Percentiles rank a stretch among this genome's conserved stretches.
phyloP scores from a whole-genome alignment of 2,113 vertebrate species.

The Ivindomyrus marchei region DNA sequence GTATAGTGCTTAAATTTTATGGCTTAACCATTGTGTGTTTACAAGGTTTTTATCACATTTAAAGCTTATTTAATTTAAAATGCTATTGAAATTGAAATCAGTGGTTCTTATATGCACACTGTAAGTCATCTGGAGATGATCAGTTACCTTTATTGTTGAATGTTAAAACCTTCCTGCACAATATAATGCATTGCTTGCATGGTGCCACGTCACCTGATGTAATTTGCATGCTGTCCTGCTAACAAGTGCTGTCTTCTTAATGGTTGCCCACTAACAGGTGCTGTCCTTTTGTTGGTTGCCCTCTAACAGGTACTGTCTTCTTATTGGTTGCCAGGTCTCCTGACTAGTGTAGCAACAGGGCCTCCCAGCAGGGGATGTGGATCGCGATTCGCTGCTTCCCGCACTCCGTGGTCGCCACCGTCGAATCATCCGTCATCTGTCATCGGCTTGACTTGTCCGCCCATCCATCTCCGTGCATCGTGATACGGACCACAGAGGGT shows the following conservation, averaged over 20 bases:
- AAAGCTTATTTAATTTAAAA: not conserved
- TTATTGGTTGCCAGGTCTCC: conserved; percentile 78
- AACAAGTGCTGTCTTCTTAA: not conserved
- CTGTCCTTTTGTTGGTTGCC: conserved; percentile 46
- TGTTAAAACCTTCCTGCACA: not conserved
- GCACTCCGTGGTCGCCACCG: conserved; percentile 54
- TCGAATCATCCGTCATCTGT: conserved; percentile 52
- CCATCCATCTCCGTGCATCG: conserved; percentile 45
- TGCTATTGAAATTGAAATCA: not conserved
- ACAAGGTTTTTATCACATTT: not conserved
- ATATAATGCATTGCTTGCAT: not conserved
- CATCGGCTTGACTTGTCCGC: conserved; percentile 43
- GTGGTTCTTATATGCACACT: not conserved
- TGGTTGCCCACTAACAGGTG: conserved; percentile 1
- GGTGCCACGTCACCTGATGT: not conserved
- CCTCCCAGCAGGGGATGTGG: conserved; percentile 56
- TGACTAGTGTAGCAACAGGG: conserved; percentile 72
- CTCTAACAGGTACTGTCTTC: conserved; percentile 36
- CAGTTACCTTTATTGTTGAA: not conserved
- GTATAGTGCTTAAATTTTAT: not conserved
- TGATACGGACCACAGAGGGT: conserved; percentile 31
- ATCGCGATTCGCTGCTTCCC: conserved; percentile 52
- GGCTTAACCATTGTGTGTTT: not conserved
- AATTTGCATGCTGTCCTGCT: not conserved
- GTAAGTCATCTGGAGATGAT: not conserved